Conservation (phyloP, 2,113 vertebrate species). For the Macrotis lagotis region DNA sequence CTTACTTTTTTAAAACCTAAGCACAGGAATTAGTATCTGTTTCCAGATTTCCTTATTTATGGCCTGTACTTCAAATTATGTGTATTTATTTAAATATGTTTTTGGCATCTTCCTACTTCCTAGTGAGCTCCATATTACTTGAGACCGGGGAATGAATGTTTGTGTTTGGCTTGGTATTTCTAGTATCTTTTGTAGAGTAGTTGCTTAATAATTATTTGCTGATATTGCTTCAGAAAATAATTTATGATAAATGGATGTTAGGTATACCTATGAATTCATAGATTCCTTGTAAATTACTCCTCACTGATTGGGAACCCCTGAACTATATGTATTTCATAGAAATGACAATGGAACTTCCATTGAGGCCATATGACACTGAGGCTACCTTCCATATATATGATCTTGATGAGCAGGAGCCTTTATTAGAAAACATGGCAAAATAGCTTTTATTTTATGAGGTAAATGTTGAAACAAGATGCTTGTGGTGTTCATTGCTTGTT, state of each 20-base stretch:
- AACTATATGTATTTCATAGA: neutral
- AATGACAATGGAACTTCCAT: conserved; percentile 16
- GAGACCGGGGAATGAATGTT: neutral
- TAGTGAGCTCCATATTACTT: neutral
- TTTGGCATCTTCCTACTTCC: neutral
- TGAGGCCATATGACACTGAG: conserved; percentile 26
- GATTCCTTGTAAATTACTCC: neutral
- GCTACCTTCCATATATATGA: conserved; percentile 31
- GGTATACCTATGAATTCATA: neutral
- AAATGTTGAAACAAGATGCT: neutral
- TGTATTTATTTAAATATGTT: neutral
- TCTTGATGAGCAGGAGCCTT: conserved; percentile 36
- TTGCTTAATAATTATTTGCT: neutral
- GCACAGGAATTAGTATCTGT: neutral
- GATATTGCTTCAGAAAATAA: neutral
- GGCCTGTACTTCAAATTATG: neutral
- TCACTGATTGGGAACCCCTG: neutral
- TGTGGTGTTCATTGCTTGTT: neutral
- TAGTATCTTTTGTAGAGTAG: neutral
- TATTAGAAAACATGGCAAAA: neutral
- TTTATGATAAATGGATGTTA: neutral
- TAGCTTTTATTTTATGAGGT: neutral
- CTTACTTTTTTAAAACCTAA: neutral
- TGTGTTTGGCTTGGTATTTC: neutral
- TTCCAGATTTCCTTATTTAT: conserved; percentile 4